Percentiles rank a stretch among this genome's conserved stretches.
These are phyloP conservation scores for Scolanthus callimorphus DNA, from an alignment of 92 coral and sea anemone genomes.

Conservation along the genomic window DNA sequence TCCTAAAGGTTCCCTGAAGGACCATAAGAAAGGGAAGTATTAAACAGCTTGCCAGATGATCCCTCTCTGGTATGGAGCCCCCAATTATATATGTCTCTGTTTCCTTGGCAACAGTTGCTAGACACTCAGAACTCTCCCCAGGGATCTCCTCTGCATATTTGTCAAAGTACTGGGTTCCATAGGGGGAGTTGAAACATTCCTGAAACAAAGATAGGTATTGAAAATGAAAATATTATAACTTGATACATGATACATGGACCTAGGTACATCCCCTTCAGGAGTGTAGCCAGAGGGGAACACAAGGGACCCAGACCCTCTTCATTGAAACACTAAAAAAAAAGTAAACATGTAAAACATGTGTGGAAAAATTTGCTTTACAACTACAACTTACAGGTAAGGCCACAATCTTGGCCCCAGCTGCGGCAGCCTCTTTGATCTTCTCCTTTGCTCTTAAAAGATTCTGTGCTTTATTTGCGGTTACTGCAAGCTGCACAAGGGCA, in stretches of 20 bases:
- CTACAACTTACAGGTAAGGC: conserved; percentile 86
- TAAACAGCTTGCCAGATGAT: conserved; percentile 73
- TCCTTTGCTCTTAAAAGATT: conserved; percentile 66
- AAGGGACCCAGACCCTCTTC: no score
- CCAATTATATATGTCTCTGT: conserved; percentile 75
- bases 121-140: conserved; percentile 83
- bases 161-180: conserved; percentile 93
- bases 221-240: no score
- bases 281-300: no score
- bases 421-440: conserved; percentile 81
- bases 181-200: conserved; percentile 98
- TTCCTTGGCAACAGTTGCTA: conserved; percentile 87
- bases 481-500: conserved; percentile 87
- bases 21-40: conserved; percentile 82
- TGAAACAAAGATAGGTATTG: conserved; percentile 13
- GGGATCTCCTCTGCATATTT: conserved; percentile 96
- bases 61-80: conserved; percentile 90
- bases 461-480: conserved; percentile 84
- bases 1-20: conserved; percentile 87
- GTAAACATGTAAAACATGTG: no score
- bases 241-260: no score
- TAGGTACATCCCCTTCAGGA: no score
- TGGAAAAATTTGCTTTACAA: no score
- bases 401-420: conserved; percentile 80
- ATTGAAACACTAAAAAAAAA: no score